phyloP scores from a whole-genome alignment of 2,888 invertebrate species.

The Hydroisotoma schaefferi region DNA sequence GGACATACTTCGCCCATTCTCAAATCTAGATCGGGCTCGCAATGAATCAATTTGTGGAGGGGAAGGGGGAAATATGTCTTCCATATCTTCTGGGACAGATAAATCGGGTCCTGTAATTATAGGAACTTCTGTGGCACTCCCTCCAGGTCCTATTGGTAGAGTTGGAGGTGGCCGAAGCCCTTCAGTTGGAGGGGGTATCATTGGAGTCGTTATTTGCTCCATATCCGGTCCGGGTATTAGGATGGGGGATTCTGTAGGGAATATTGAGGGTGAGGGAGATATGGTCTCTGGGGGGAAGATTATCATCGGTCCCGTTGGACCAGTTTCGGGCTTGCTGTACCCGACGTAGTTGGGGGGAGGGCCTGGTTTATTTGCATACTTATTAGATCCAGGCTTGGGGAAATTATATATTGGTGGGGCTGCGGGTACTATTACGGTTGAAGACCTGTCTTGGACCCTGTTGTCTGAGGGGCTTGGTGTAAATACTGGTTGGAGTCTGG shows the following conservation, averaged over 20 bases:
- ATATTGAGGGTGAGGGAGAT: too few relatives aligned
- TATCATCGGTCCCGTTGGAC: neutral
- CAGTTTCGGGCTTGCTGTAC: neutral
- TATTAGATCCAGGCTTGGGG: conserved; percentile 1
- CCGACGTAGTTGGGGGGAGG: neutral
- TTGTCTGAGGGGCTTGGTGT: too few relatives aligned
- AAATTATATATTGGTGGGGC: neutral
- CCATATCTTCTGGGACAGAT: conserved; percentile 28
- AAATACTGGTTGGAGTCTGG: neutral
- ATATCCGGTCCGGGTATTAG: too few relatives aligned
- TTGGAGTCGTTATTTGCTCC: conserved; percentile 3
- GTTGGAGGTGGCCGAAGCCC: conserved; percentile 15
- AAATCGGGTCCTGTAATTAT: conserved; percentile 35
- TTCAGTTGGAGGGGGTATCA: conserved; percentile 16
- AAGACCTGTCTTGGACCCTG: too few relatives aligned
- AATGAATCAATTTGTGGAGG: conserved; percentile 19
- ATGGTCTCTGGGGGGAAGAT: conserved; percentile 2
- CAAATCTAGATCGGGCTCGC: too few relatives aligned
- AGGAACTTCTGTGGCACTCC: conserved; percentile 28
- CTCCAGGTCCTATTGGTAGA: conserved; percentile 14
- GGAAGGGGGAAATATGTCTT: conserved; percentile 33
- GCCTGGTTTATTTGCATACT: neutral
- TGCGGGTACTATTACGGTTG: too few relatives aligned
- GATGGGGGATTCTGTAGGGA: too few relatives aligned
- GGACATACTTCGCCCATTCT: neutral